phyloP scores from a whole-genome alignment of 2,113 vertebrate genomes.

The Sinocyclocheilus anophthalmus region DNA sequence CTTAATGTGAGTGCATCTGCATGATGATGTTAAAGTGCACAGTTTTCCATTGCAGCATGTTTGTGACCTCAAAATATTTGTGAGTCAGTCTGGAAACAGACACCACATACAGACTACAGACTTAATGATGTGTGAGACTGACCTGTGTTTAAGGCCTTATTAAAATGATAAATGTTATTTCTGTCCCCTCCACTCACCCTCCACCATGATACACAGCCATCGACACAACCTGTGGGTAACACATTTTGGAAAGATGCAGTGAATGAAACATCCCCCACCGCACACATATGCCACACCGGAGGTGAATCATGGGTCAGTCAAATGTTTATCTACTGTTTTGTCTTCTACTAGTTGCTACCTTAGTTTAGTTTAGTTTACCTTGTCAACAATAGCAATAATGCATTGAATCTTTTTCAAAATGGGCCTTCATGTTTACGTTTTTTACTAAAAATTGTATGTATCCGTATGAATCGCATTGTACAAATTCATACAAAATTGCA shows the following conservation, averaged over 20 bases:
- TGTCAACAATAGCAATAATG: not conserved
- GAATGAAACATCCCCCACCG: conserved; percentile 31
- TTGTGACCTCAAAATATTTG: conserved; percentile 31
- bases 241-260: conserved; percentile 36
- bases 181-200: too few species aligned
- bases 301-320: conserved; percentile 36
- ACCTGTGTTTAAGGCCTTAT: not conserved
- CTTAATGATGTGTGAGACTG: not conserved
- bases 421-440: too few species aligned
- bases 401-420: not conserved
- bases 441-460: too few species aligned
- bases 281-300: conserved; percentile 15
- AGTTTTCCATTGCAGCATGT: conserved; percentile 28
- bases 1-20: not conserved
- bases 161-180: not conserved
- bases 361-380: not conserved
- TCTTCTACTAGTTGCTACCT: not conserved
- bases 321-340: conserved; percentile 22
- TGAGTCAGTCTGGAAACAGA: conserved; percentile 35
- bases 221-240: conserved; percentile 22
- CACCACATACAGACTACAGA: conserved; percentile 22
- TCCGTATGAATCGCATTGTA: too few species aligned
- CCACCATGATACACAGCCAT: not conserved
- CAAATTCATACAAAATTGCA: too few species aligned
- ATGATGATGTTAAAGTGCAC: conserved; percentile 8